Evolutionary conservation across 2,113 vertebrate species (phyloP).

Genomic region (Acinonyx jubatus): DNA sequence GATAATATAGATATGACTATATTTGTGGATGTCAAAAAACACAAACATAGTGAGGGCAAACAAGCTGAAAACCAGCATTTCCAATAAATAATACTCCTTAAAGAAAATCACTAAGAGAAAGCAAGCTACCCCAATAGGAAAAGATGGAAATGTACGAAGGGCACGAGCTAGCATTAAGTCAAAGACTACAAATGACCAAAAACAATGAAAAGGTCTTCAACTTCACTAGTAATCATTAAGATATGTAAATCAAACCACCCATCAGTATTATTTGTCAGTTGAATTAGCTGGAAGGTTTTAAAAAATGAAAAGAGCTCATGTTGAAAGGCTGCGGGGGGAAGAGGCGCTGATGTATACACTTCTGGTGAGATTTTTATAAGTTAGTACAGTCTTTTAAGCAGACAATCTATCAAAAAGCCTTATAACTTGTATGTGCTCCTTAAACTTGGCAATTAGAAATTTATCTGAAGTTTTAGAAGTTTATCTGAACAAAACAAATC

Average conservation of each 20-base stretch:
- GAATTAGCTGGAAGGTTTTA: neutral
- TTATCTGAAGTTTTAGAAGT: neutral
- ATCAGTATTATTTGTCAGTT: neutral
- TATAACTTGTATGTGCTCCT: neutral
- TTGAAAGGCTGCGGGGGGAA: neutral
- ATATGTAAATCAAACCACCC: neutral
- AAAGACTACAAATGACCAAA: neutral
- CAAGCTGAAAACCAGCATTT: neutral
- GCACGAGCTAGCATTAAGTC: neutral
- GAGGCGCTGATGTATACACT: neutral
- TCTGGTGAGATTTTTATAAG: neutral
- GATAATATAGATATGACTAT: neutral
- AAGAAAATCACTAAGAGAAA: neutral
- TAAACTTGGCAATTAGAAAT: neutral
- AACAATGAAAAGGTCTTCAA: neutral
- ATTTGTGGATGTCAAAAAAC: neutral
- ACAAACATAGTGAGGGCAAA: neutral
- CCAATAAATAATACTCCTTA: neutral
- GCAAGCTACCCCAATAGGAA: neutral
- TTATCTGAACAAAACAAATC: neutral
- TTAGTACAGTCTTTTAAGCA: neutral
- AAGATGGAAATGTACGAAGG: neutral
- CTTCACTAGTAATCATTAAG: neutral
- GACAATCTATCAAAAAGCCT: neutral
- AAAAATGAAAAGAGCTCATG: neutral